Base-by-base conservation (phyloP, 2,113 vertebrate species). In the Piprites chloris region DNA sequence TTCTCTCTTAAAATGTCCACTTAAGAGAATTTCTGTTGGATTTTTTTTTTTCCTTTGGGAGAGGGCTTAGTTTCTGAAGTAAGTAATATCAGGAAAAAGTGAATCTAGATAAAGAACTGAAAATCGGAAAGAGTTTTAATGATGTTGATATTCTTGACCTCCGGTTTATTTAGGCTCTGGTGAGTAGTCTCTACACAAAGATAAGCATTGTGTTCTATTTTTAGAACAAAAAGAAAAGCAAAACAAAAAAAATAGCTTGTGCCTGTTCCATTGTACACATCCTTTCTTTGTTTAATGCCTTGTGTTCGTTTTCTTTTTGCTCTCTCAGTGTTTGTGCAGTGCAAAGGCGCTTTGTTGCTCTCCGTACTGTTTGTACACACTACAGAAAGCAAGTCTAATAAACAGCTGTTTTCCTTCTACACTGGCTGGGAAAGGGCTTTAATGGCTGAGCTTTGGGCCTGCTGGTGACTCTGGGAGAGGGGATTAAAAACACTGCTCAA, bases 191-290 rank as follows among this genome's bases (percentile, higher is more conserved):
- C 52, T 72, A 10, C 30, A 75, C 28, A 83, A 93, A 94, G 72
- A 67, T 89, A 87, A 95, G 71, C 62, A 75, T 32, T 61, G 71
- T 91, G 35, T 81, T 94, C 56, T 91, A 62, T 95, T 94, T 95
- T 95, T 96, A 92, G 79, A 61, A 73, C 7, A 83, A 89, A 89
- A 89, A 86, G 50, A 20, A 85, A 82, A 76, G 55, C 65, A 86
- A 69, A 66, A 35, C 5, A 7, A 63, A 78, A 46, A 50, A 62
- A 76, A 16, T 50, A 91, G 65, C 44, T 83, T 81, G 55, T 78
- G 53, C 37, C 23, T 66, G 35, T 88, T 85, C 55, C 58, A 42
- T 66, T 83, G 61, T 86, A 68, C 63, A 62, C 55, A 84, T 79
- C 53, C 59, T 95, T 86, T 83, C 88, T 92, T 94, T 95, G 87